These are phyloP conservation scores for Luscinia luscinia DNA, from an alignment of 2,797 vertebrate genomes.

Conservation along the genomic window DNA sequence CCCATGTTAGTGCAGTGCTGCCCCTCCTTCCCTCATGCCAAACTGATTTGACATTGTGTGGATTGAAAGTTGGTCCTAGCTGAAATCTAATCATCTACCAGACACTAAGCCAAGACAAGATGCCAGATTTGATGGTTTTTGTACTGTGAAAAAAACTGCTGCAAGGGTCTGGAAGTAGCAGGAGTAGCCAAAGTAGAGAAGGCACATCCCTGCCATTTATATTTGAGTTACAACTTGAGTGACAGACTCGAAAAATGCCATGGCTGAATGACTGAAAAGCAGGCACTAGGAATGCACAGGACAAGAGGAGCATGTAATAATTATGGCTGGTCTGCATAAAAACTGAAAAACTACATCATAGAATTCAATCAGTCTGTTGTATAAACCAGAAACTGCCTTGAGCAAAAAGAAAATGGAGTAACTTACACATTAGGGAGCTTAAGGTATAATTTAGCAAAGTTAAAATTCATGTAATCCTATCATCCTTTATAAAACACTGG, in stretches of 20 bases:
- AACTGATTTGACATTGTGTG: background rate
- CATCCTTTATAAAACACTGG: slow-evolving; percentile 26
- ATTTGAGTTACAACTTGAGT: background rate
- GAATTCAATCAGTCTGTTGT: slow-evolving; percentile 20
- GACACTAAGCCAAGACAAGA: background rate
- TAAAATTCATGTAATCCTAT: slow-evolving; percentile 47
- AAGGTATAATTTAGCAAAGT: slow-evolving; percentile 39
- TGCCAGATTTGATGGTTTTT: background rate
- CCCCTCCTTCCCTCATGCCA: background rate
- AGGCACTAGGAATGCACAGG: background rate
- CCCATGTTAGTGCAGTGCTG: background rate
- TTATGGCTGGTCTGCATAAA: slow-evolving; percentile 9
- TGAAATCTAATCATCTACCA: background rate
- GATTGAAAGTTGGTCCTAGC: background rate
- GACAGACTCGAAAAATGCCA: background rate
- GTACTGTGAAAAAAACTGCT: background rate
- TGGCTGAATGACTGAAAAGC: background rate
- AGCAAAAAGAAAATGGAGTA: background rate
- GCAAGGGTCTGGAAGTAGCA: background rate
- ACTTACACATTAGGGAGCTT: slow-evolving; percentile 6
- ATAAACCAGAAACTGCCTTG: slow-evolving; percentile 21
- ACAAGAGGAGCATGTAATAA: background rate
- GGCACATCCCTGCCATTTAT: background rate
- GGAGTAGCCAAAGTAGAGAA: background rate
- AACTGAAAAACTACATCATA: background rate